phyloP scores from a whole-genome alignment of 2,888 invertebrate genomes.

The Brachyopa scutellaris region DNA sequence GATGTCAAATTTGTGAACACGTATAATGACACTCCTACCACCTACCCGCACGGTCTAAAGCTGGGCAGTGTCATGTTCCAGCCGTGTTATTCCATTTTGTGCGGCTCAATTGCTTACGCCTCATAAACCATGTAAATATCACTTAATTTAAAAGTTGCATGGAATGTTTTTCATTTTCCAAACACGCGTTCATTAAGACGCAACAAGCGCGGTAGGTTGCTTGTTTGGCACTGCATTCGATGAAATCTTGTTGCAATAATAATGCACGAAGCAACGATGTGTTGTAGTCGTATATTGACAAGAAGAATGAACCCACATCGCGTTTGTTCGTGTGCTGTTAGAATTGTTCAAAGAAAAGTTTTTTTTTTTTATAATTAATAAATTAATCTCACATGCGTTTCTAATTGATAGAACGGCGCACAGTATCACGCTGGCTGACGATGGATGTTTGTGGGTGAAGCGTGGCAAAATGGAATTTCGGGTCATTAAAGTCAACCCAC shows the following conservation, averaged over 20 bases:
- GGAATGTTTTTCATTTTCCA: constrained; percentile 15
- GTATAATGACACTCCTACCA: constrained; percentile 8
- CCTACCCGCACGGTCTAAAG: neutral
- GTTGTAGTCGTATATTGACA: constrained; percentile 19
- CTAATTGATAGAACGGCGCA: constrained; percentile 41
- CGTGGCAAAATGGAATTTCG: constrained; percentile 62
- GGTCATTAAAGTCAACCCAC: constrained; percentile 67
- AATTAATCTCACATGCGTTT: constrained; percentile 60
- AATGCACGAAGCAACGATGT: neutral
- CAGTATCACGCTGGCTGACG: neutral
- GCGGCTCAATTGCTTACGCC: constrained; percentile 54
- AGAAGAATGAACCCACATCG: constrained; percentile 20
- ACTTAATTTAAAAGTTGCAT: constrained; percentile 37
- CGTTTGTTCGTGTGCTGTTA: constrained; percentile 15
- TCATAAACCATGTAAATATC: constrained; percentile 60
- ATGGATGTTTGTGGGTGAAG: constrained; percentile 50
- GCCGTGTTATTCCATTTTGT: constrained; percentile 16
- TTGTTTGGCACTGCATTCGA: constrained; percentile 2
- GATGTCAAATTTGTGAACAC: constrained; percentile 50
- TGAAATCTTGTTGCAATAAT: constrained; percentile 16
- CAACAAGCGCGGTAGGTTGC: too few species aligned
- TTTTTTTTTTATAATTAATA: neutral
- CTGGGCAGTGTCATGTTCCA: constrained; percentile 24
- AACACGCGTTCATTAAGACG: constrained; percentile 43
- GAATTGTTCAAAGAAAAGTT: constrained; percentile 17